phyloP scores from a whole-genome alignment of 2,797 vertebrate genomes.

The Aldrovandia affinis region DNA sequence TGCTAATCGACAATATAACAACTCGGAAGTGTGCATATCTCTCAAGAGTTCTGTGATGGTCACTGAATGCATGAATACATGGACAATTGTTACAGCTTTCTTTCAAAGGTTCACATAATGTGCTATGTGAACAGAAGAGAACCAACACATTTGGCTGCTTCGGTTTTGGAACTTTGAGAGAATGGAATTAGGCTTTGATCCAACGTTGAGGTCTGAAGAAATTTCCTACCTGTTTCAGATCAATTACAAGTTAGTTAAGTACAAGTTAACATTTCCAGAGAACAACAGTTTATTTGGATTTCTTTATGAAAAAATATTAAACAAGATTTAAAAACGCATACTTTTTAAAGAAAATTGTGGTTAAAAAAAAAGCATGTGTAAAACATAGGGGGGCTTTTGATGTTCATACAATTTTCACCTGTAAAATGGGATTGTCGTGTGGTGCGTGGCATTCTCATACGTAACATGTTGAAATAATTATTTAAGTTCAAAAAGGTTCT shows the following conservation, averaged over 20 bases:
- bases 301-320: not conserved
- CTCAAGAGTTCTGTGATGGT: not conserved
- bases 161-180: not conserved
- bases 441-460: not conserved
- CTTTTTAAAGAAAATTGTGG: not conserved
- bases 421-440: not conserved
- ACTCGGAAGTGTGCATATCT: not conserved
- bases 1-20: not conserved
- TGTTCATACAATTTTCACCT: not conserved
- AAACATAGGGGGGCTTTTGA: not conserved
- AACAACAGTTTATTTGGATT: not conserved
- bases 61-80: not conserved
- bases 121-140: not conserved
- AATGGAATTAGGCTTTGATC: not conserved
- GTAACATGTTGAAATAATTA: not conserved
- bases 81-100: not conserved
- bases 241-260: not conserved
- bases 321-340: not conserved
- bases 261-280: not conserved
- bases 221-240: not conserved
- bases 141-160: not conserved
- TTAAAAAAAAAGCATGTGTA: not conserved
- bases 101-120: not conserved
- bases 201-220: not conserved
- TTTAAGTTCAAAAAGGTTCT: conserved; percentile 10